Percentiles rank a stretch among this genome's conserved stretches.
phyloP scores from a whole-genome alignment of 2,888 invertebrate species.

The Colletes collaris region DNA sequence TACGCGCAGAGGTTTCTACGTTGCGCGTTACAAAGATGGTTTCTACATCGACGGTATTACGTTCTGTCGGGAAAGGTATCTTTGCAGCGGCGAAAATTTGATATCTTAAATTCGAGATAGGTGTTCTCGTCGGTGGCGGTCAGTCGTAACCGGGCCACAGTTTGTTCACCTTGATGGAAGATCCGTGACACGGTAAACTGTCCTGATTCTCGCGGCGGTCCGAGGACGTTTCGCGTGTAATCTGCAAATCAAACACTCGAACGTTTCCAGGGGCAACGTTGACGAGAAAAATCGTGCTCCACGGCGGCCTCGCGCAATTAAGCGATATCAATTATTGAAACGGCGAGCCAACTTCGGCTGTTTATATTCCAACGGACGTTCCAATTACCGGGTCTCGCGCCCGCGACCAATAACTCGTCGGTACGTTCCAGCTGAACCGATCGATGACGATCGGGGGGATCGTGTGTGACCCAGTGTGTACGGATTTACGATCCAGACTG shows the following conservation, averaged over 20 bases:
- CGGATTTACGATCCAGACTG: no score
- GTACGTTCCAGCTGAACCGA: not conserved
- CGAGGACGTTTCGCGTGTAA: conserved; percentile 37
- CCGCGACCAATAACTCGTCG: not conserved
- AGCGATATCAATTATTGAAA: conserved; percentile 49
- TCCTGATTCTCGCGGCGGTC: conserved; percentile 39
- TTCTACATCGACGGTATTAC: no score
- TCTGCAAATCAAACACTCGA: conserved; percentile 52
- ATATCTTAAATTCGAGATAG: no score
- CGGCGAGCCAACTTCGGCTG: not conserved
- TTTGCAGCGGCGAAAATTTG: no score
- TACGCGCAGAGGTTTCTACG: no score
- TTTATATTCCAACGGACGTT: conserved; percentile 23
- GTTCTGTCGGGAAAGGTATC: no score
- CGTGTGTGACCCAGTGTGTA: no score
- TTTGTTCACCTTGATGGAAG: conserved; percentile 46
- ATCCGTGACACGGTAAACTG: conserved; percentile 54
- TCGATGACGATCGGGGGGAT: not conserved
- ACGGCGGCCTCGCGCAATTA: conserved; percentile 28
- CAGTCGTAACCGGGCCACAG: conserved; percentile 3
- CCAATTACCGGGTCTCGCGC: conserved; percentile 18
- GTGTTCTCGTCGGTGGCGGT: not conserved
- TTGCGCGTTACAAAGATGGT: no score
- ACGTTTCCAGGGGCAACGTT: not conserved
- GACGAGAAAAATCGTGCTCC: conserved; percentile 20